phyloP scores from a whole-genome alignment of 2,888 invertebrate species.

The Plebejus argus region DNA sequence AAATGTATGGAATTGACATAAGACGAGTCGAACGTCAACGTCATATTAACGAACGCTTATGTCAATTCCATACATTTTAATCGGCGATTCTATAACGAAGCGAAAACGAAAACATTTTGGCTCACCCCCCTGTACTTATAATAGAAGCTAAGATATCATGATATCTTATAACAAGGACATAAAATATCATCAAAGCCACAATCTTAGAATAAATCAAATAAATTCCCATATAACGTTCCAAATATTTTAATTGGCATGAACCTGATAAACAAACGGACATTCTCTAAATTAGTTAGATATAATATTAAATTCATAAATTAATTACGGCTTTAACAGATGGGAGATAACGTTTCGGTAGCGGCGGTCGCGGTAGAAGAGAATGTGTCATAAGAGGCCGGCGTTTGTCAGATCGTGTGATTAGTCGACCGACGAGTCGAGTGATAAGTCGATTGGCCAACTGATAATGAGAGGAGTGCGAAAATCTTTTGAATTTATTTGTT shows the following conservation, averaged over 20 bases:
- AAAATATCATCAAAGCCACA: neutral
- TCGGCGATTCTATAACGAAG: too few relatives aligned
- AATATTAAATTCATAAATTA: slow-evolving; percentile 15
- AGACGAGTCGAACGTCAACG: too few relatives aligned
- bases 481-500: neutral
- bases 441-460: neutral
- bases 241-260: slow-evolving; percentile 18
- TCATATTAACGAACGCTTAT: too few relatives aligned
- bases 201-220: neutral
- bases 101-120: too few relatives aligned
- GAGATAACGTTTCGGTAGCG: neutral
- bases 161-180: neutral
- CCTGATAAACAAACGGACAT: neutral
- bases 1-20: too few relatives aligned
- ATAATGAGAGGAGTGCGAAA: neutral
- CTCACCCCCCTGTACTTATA: too few relatives aligned
- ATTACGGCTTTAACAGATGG: neutral
- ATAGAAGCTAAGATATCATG: neutral
- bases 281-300: slow-evolving; percentile 21
- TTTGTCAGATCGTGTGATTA: neutral
- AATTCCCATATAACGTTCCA: neutral
- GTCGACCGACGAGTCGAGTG: neutral
- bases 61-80: too few relatives aligned
- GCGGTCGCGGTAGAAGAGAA: neutral
- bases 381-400: neutral